These are phyloP conservation scores for Dolichallabes microphthalmus DNA, from an alignment of 2,113 vertebrate species.

Conservation along the genomic window DNA sequence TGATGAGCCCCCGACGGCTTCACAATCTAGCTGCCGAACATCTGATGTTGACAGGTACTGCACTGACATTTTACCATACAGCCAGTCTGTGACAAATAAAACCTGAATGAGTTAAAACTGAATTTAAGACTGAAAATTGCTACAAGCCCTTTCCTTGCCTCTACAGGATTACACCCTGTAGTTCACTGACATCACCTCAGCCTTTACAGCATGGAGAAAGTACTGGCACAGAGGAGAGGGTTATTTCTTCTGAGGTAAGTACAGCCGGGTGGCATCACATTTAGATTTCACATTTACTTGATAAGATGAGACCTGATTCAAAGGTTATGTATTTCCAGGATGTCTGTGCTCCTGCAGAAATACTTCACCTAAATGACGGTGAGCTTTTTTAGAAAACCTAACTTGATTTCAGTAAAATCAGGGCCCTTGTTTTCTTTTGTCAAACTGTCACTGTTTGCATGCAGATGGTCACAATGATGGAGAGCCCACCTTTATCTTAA, in stretches of 20 bases:
- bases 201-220: background rate
- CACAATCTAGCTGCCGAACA: background rate
- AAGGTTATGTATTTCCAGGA: background rate
- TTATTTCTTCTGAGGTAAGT: constrained; percentile 10
- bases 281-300: background rate
- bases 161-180: constrained; percentile 16
- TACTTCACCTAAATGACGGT: constrained; percentile 20
- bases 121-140: background rate
- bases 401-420: background rate
- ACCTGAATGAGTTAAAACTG: background rate
- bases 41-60: constrained; percentile 30
- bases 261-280: background rate
- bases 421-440: background rate
- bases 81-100: background rate
- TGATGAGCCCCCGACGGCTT: background rate
- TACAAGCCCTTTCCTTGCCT: background rate
- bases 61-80: background rate
- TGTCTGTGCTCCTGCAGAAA: constrained; percentile 18
- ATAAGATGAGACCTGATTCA: background rate
- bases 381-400: background rate
- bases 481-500: constrained; percentile 79
- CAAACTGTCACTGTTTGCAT: background rate
- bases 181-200: background rate
- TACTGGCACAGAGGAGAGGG: background rate
- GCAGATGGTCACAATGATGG: constrained; percentile 54